Percentiles rank a stretch among this genome's conserved stretches.
phyloP scores from a whole-genome alignment of 2,113 vertebrate genomes.

The Osmerus eperlanus region DNA sequence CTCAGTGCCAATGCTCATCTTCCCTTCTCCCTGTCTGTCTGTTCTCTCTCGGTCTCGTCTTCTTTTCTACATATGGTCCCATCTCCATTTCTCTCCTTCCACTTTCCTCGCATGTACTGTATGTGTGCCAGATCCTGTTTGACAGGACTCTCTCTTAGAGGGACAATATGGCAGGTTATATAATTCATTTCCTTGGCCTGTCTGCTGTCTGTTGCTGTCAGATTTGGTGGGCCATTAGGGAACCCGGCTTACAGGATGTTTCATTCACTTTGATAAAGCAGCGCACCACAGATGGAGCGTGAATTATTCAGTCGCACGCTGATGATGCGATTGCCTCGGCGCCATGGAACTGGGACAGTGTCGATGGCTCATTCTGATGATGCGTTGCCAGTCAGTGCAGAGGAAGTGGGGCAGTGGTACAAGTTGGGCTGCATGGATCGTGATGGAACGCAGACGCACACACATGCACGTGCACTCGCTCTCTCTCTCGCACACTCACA shows the following conservation, averaged over 20 bases:
- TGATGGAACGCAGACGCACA: background rate
- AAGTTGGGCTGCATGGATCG: background rate
- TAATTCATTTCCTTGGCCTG: slow-evolving; percentile 36
- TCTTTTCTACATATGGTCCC: background rate
- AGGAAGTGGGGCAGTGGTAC: background rate
- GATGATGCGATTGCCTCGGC: slow-evolving; percentile 14
- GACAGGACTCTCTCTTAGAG: slow-evolving; percentile 26
- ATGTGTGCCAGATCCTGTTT: background rate
- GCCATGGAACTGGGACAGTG: slow-evolving; percentile 40
- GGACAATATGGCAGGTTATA: slow-evolving; percentile 43
- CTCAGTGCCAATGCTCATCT: background rate
- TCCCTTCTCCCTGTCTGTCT: background rate
- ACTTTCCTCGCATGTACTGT: background rate
- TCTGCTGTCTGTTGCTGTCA: slow-evolving; percentile 22
- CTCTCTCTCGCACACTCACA: background rate
- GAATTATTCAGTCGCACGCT: slow-evolving; percentile 53
- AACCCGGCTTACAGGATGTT: slow-evolving; percentile 29
- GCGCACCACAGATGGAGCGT: slow-evolving; percentile 25
- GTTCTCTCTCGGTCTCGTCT: background rate
- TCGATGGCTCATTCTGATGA: background rate
- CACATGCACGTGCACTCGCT: background rate
- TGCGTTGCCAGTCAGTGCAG: background rate
- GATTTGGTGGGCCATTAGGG: slow-evolving; percentile 19
- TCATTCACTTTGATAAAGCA: slow-evolving; percentile 61
- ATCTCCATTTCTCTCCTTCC: background rate